Conservation (phyloP, 2,797 vertebrate genomes). For the Phrynocephalus forsythii region DNA sequence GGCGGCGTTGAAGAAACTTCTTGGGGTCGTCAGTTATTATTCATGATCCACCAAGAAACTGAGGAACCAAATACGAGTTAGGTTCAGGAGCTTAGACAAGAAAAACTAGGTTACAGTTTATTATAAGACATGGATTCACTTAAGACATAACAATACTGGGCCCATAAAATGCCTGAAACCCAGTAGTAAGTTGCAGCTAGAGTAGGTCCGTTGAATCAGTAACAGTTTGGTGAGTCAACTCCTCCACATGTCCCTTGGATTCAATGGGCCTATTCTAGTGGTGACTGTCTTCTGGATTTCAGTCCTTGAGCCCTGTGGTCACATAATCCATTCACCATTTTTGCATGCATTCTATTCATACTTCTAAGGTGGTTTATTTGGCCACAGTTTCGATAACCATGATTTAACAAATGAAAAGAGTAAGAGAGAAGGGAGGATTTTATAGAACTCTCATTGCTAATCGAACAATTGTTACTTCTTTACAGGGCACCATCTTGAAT, state of each 20-base stretch:
- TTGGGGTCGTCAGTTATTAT: constrained; percentile 83
- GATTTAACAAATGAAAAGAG: neutral
- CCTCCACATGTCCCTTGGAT: no score
- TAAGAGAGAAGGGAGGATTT: neutral
- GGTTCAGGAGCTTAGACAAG: neutral
- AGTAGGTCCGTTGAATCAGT: no score
- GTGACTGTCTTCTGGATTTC: no score
- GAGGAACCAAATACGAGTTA: constrained; percentile 55
- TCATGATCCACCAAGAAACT: constrained; percentile 98
- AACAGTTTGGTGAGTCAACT: no score
- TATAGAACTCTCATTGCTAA: neutral
- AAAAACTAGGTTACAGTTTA: neutral
- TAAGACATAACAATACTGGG: neutral
- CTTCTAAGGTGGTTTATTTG: neutral
- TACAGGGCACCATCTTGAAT: neutral
- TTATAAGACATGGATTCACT: neutral
- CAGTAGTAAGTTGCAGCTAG: no score
- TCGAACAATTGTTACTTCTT: neutral
- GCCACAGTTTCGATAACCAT: neutral
- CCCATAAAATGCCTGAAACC: neutral
- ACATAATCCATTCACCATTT: no score
- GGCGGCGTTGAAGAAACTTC: neutral
- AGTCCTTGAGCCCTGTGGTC: no score
- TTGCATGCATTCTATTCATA: no score
- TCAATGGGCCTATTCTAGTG: no score